These are phyloP conservation scores for Variabilichromis moorii DNA, from an alignment of 2,113 vertebrate species.

Conservation along the genomic window DNA sequence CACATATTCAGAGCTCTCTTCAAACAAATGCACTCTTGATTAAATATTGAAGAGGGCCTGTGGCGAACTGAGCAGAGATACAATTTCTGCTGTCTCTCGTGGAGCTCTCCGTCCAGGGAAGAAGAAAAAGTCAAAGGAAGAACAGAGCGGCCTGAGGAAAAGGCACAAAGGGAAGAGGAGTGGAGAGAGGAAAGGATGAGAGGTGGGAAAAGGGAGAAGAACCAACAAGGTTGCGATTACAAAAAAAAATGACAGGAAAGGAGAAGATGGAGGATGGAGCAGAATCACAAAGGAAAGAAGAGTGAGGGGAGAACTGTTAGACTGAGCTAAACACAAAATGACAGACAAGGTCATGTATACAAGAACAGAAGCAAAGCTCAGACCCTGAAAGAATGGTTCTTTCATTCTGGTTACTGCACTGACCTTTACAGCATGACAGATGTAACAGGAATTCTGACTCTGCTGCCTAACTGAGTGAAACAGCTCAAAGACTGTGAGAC, in stretches of 20 bases:
- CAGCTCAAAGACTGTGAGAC: not conserved
- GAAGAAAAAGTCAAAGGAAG: not conserved
- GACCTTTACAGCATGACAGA: not conserved
- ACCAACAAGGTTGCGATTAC: not conserved
- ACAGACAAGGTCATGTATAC: not conserved
- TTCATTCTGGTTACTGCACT: not conserved
- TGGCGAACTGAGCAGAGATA: slow-evolving; percentile 43
- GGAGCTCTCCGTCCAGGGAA: slow-evolving; percentile 3
- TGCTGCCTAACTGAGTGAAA: not conserved
- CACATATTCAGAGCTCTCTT: slow-evolving; percentile 52
- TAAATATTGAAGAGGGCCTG: slow-evolving; percentile 70
- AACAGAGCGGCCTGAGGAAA: not conserved
- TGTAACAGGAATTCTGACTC: not conserved
- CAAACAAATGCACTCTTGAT: slow-evolving; percentile 67
- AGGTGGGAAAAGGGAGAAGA: not conserved
- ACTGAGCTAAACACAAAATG: not conserved
- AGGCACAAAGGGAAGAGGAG: not conserved
- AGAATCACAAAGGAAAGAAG: not conserved
- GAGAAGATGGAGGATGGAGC: not conserved
- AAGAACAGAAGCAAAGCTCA: not conserved
- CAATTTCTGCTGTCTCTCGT: slow-evolving; percentile 33
- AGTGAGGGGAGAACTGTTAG: not conserved
- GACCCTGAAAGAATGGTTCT: not conserved
- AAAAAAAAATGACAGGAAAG: not conserved
- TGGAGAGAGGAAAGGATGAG: not conserved